Conservation (phyloP, 2,888 invertebrate species). For the Drosophila neotestacea region DNA sequence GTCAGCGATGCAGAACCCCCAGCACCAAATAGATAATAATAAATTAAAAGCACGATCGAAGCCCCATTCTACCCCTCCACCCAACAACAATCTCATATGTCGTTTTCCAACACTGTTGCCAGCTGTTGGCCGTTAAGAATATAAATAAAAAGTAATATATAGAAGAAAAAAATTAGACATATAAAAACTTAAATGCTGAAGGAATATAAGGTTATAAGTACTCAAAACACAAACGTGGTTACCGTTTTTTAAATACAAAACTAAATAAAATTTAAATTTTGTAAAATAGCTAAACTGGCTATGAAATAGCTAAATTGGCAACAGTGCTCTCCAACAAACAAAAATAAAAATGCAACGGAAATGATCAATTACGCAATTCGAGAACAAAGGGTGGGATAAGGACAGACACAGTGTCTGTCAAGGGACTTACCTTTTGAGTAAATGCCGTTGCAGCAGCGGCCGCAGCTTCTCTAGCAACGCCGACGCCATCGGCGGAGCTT, state of each 20-base stretch:
- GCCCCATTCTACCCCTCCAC: neutral
- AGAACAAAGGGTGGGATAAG: constrained; percentile 47
- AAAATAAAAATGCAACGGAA: constrained; percentile 62
- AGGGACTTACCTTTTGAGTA: constrained; percentile 65
- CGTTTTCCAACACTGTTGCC: neutral
- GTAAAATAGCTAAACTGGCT: too few species aligned
- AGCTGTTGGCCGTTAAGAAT: too few species aligned
- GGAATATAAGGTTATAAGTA: too few species aligned
- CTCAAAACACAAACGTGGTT: too few species aligned
- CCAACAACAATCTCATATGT: neutral
- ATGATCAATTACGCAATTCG: constrained; percentile 69
- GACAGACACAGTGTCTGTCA: constrained; percentile 5
- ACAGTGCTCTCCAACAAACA: neutral
- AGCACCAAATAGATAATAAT: constrained; percentile 50
- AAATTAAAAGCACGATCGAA: constrained; percentile 56
- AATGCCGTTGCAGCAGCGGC: constrained; percentile 61
- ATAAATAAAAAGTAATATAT: too few species aligned
- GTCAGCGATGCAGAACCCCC: constrained; percentile 61
- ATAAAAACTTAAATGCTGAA: too few species aligned
- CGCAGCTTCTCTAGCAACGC: constrained; percentile 78
- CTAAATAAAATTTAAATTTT: too few species aligned
- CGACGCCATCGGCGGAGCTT: constrained; percentile 82
- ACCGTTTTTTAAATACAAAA: too few species aligned
- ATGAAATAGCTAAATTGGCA: too few species aligned
- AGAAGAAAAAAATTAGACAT: too few species aligned